Percentiles rank a stretch among this genome's conserved stretches.
Conservation (phyloP, 1,140 invertebrate species). For the Cydia amplana region DNA sequence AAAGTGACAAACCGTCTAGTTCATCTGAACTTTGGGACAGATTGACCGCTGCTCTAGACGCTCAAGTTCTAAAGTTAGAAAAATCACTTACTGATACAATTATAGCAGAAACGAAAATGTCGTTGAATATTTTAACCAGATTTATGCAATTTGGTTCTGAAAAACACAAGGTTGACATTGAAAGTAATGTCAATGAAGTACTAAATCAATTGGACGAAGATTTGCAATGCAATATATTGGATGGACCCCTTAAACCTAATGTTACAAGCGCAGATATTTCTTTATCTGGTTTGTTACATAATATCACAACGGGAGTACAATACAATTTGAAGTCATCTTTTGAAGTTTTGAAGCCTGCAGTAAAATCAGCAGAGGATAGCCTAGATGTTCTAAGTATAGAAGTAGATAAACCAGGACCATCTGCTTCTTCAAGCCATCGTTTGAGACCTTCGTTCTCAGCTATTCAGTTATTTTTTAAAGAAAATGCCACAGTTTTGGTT, state of each 20-base stretch:
- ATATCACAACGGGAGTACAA: neutral
- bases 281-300: neutral
- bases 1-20: conserved; percentile 40
- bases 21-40: conserved; percentile 57
- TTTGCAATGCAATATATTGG: conserved; percentile 56
- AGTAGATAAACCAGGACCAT: neutral
- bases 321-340: neutral
- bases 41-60: conserved; percentile 51
- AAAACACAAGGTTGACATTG: neutral
- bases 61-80: conserved; percentile 57
- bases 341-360: neutral
- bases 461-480: neutral
- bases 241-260: conserved; percentile 56
- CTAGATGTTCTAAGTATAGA: neutral
- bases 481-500: neutral
- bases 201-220: conserved; percentile 39
- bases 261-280: conserved; percentile 34
- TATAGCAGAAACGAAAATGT: conserved; percentile 51
- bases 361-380: neutral
- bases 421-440: neutral
- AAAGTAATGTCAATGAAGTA: conserved; percentile 22
- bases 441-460: neutral
- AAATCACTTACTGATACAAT: conserved; percentile 58
- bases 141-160: conserved; percentile 23
- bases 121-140: conserved; percentile 45